A percentile compares a stretch with the other conserved stretches of the same genome.
Conservation (phyloP, 2,888 invertebrate genomes). For the Phymatocera aterrima region DNA sequence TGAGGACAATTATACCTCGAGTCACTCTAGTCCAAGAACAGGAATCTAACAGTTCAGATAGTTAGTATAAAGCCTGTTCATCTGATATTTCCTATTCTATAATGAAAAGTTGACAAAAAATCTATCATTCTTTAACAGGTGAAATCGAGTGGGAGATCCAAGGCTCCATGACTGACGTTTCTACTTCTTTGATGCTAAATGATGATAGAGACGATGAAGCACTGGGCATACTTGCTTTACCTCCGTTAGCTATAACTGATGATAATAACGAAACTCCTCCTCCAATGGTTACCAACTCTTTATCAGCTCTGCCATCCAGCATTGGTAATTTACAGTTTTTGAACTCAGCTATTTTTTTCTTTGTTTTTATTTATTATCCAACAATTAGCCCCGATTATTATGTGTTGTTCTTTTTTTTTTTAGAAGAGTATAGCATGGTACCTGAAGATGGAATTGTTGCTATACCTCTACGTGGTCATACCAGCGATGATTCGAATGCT, state of each 20-base stretch:
- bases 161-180: conserved; percentile 75
- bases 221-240: conserved; percentile 62
- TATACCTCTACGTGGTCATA: conserved; percentile 63
- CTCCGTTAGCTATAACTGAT: conserved; percentile 56
- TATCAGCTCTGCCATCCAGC: conserved; percentile 65
- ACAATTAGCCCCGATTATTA: background rate
- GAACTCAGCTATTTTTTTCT: background rate
- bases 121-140: conserved; percentile 72
- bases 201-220: conserved; percentile 65
- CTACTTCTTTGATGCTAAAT: conserved; percentile 67
- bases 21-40: conserved; percentile 79
- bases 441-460: conserved; percentile 68
- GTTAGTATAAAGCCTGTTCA: too few relatives aligned
- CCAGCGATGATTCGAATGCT: conserved; percentile 58
- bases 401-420: conserved; percentile 35
- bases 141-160: conserved; percentile 88
- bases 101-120: conserved; percentile 12
- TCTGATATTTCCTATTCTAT: too few relatives aligned
- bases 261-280: conserved; percentile 54
- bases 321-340: conserved; percentile 54
- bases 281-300: conserved; percentile 58
- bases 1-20: conserved; percentile 82
- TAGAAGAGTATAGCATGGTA: conserved; percentile 66
- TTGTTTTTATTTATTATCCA: background rate
- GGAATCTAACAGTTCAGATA: conserved; percentile 80